Base-by-base conservation (phyloP, 1,140 invertebrate species). In the Thereuonema tuberculata region DNA sequence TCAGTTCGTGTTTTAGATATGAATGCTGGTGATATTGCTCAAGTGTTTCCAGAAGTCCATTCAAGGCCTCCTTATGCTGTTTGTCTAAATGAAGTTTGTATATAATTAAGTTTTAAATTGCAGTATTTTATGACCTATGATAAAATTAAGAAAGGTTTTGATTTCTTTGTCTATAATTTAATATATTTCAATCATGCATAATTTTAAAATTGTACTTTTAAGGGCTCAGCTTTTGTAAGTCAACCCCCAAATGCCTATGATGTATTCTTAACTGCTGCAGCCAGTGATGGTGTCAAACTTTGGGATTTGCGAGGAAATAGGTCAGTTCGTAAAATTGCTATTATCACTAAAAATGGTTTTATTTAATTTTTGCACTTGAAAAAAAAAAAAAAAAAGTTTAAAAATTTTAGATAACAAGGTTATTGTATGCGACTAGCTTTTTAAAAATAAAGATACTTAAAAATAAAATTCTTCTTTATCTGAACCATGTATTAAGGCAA, bases 281-380 rank as follows among this genome's bases (percentile, higher is more conserved):
- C 67, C 3, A 64, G 67, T 29, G 74, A 76, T 61, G 69, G 72
- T 31, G 70, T 76, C 20, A 75, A 75, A 64, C 53, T 76, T 29
- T 76, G 75, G 75, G 75, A 76, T 61, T 56, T 75, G 3, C 64
- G 75, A 61, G 69, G 67, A 20, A 69, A 71, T 58, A 67, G 70
- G 71, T 74, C 64, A 37, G 31, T 17, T 17, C 5, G 31, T 37
- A 37, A 9, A 37, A 17, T 37, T 9, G 5, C 5, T 9, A 37
- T 37, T 37, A 9, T 37, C 5, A 37, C 31, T 37, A 17, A 37
- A 5, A 37, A 17, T 37, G 31, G 5, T 37, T 37, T 5, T 9
- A 37, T 17, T 37, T 37, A 17, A 5, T 17, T 37, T 5, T 37
- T n/a, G n/a, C n/a, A n/a, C n/a, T n/a, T n/a, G n/a, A n/a, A n/a